Evolutionary conservation across 2,888 invertebrate genomes (phyloP), one percentile per base, ranked within the genome.

Genomic region (Itoplectis maculator): DNA sequence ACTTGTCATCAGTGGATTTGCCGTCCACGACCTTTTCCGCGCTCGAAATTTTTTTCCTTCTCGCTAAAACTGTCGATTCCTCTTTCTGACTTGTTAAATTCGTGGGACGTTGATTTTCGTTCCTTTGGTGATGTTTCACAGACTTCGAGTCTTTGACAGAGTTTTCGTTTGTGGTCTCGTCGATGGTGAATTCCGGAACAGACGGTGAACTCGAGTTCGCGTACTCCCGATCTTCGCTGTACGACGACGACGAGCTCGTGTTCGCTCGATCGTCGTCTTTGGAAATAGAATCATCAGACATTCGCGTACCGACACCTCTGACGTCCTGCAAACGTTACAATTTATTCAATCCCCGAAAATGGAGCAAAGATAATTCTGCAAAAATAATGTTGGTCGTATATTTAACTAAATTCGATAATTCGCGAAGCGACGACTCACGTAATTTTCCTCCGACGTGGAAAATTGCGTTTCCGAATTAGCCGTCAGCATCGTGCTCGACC

Each of bases 381-480:
- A 9, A 18, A 18, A 7, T 4, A 18, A 15, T 15, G 8, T 15
- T 49, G 7, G 8, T 49, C 8, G 6, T 7, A 18, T 15, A 18
- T n/a, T n/a, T 15, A n/a, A 6, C 0, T 29, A n/a, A 5, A 29
- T 47, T 47, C n/a, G n/a, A n/a, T 47, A 47, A 11, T 47, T 47
- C n/a, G n/a, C n/a, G n/a, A n/a, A n/a, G 13, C 9, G n/a, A 42
- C 54, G 54, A 75, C 61, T 63, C 8, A 75, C 76, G 70, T 81
- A 85, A 11, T 72, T 82, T 69, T 61, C 84, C 49, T 84, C 88
- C 0, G 73, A 75, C 7, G 68, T 75, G 5, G 79, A 77, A 7
- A 51, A 87, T 47, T 81, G 88, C 8, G 63, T 79, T 15, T 80
- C 83, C 29, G 88, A 89, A 13, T 79, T 61, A 59, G 85, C 69